phyloP scores from a whole-genome alignment of 2,888 invertebrate species.

The Trimorus sp. region DNA sequence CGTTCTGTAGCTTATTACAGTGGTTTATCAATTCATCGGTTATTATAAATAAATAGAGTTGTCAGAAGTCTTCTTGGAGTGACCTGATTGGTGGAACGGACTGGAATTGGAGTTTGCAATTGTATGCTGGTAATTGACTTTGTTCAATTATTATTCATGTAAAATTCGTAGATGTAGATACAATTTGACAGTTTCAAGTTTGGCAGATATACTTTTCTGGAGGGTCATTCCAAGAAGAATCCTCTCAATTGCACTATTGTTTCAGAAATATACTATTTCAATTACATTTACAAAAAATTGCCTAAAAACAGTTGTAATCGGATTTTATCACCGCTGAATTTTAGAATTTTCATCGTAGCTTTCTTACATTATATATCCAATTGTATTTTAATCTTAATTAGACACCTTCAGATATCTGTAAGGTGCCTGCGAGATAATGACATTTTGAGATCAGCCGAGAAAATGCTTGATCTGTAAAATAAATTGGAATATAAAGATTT shows the following conservation, averaged over 20 bases:
- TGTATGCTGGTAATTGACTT: neutral
- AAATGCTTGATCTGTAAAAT: no score
- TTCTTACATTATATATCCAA: conserved; percentile 8
- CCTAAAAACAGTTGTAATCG: neutral
- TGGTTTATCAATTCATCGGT: neutral
- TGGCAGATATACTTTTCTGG: no score
- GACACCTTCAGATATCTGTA: no score
- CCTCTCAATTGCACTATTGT: neutral
- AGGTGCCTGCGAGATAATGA: no score
- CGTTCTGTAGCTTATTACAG: conserved; percentile 3
- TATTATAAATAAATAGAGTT: neutral
- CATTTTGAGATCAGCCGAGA: no score
- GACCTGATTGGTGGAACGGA: no score
- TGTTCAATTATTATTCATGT: no score
- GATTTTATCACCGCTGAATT: conserved; percentile 11
- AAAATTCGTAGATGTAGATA: no score
- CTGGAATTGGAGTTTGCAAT: neutral
- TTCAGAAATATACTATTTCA: conserved; percentile 10
- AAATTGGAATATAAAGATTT: no score
- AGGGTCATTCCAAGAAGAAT: conserved; percentile 5
- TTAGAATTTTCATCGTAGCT: conserved; percentile 24
- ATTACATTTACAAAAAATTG: conserved; percentile 11
- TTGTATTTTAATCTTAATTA: neutral
- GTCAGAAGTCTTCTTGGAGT: neutral
- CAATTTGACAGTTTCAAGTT: no score